Base-by-base conservation (phyloP, 2,113 vertebrate genomes). In the Acanthisitta chloris region DNA sequence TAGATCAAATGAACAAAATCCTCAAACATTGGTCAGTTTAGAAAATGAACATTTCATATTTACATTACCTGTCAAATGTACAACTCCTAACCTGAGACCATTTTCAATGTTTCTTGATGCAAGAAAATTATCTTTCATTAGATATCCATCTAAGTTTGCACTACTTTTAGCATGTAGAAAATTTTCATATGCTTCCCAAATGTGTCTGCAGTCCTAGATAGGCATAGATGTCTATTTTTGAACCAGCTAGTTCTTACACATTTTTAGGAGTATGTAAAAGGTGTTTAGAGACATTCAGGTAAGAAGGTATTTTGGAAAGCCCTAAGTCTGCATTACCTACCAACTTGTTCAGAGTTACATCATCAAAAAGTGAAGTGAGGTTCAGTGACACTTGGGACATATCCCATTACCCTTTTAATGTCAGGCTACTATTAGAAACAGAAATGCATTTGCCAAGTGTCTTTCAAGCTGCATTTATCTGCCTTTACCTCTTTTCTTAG, bases 381-480 rank as follows among this genome's bases (percentile, higher is more conserved):
- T 52, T 66, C 23, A 23, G 33, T 59, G 64, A 71, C 72, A 88
- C 33, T 86, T 93, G 73, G 67, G 59, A 77, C 67, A 78, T 65
- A 80, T 81, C 83, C 76, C 70, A 88, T 92, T 90, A 86, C 81
- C 38, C 14, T 73, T 92, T 88, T 92, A 92, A 81, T 3, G 5
- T n/a, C 59, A 83, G 55, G 21, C 29, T 92, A 81, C 81, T 77
- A 67, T 88, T 86, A 86, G 92, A 94, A 92, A 54, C 33, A 94
- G 72, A 86, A 94, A 86, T 52, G 48, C n/a, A 74, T 88, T 94
- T 94, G n/a, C 77, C 59, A 78, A 74, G 28, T 88, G 51, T 74
- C 81, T 91, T 81, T 95, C 86, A 92, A 88, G 51, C 24, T 84
- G 31, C 38, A 23, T 95, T 92, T 88, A 73, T 71, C 86, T 89